Evolutionary conservation across 2,797 vertebrate genomes (phyloP).

Genomic region (Notoglanidium macrostoma): DNA sequence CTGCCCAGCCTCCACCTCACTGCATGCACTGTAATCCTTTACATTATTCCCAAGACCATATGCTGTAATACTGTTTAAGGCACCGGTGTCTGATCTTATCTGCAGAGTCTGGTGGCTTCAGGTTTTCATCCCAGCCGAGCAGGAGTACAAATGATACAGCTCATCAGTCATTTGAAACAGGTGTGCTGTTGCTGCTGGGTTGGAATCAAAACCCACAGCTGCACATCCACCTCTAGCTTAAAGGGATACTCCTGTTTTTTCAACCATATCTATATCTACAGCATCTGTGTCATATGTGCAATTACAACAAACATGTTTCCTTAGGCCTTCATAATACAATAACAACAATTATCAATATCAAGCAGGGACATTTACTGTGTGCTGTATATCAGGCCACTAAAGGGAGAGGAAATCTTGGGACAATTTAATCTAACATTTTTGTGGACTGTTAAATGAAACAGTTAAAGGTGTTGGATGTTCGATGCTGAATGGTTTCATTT

Average conservation of each 20-base stretch:
- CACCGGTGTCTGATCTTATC: slow-evolving; percentile 26
- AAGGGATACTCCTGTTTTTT: neutral
- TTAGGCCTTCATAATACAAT: neutral
- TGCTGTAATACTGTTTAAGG: slow-evolving; percentile 40
- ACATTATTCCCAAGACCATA: slow-evolving; percentile 37
- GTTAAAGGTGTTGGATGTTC: neutral
- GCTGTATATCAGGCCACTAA: neutral
- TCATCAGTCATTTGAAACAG: slow-evolving; percentile 32
- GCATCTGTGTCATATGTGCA: neutral
- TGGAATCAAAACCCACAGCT: slow-evolving; percentile 24
- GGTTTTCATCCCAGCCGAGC: slow-evolving; percentile 11
- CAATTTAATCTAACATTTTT: neutral
- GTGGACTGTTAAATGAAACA: neutral
- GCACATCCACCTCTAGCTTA: slow-evolving; percentile 20
- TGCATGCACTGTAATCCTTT: slow-evolving; percentile 28
- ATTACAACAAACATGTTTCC: neutral
- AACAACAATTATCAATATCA: neutral
- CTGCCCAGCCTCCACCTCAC: slow-evolving; percentile 9
- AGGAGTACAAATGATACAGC: slow-evolving; percentile 21
- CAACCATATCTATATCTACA: slow-evolving; percentile 4
- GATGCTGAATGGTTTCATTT: neutral
- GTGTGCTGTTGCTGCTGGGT: neutral
- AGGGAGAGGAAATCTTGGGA: neutral
- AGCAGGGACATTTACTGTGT: neutral
- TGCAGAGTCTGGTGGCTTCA: slow-evolving; percentile 8